A percentile compares a stretch with the other conserved stretches of the same genome.
phyloP scores from a whole-genome alignment of 1,140 invertebrate genomes.

The Calliopsis andreniformis region DNA sequence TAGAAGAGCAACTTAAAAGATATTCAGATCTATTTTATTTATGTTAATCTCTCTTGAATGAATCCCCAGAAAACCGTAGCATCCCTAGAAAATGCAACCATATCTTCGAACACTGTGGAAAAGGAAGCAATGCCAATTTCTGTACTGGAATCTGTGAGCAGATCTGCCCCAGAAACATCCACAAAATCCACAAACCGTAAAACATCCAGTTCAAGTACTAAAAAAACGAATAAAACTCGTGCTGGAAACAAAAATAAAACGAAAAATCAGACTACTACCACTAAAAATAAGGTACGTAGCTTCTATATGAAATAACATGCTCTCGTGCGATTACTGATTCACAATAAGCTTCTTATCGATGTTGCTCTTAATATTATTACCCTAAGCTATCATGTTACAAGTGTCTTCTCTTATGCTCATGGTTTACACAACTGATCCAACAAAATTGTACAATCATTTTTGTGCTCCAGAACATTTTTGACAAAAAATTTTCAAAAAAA shows the following conservation, averaged over 20 bases:
- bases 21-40: no score
- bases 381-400: no score
- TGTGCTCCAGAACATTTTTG: no score
- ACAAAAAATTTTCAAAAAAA: no score
- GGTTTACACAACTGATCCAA: no score
- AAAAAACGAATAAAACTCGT: conserved; percentile 80
- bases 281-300: conserved; percentile 58
- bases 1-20: no score
- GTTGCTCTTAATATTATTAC: no score
- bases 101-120: background rate
- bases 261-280: conserved; percentile 61
- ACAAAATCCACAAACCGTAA: conserved; percentile 12
- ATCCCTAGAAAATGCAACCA: background rate
- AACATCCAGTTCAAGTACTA: conserved; percentile 63
- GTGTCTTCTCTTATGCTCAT: no score
- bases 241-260: conserved; percentile 76
- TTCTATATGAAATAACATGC: no score
- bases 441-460: no score
- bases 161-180: conserved; percentile 1
- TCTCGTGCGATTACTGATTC: no score
- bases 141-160: background rate
- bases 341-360: no score
- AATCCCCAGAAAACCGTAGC: conserved; percentile 31
- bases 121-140: conserved; percentile 21
- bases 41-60: background rate